These are phyloP conservation scores for Tor tambroides DNA, from an alignment of 2,113 vertebrate genomes.

Conservation along the genomic window DNA sequence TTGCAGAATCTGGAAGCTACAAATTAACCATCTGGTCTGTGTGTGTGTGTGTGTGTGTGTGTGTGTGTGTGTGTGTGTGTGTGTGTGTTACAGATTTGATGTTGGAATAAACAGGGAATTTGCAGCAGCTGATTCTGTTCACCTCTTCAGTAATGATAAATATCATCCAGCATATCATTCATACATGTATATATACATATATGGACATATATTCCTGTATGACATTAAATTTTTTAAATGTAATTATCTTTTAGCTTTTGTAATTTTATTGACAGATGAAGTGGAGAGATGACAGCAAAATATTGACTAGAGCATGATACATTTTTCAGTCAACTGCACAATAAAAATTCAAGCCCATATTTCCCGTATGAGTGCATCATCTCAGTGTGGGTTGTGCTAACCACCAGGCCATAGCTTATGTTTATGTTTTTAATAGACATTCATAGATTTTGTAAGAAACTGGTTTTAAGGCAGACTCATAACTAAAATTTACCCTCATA, in stretches of 20 bases:
- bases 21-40: constrained; percentile 52
- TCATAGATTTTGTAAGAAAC: too few relatives aligned
- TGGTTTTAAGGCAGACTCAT: too few relatives aligned
- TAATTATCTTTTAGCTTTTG: not conserved
- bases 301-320: not conserved
- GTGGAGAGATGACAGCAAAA: not conserved
- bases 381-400: not conserved
- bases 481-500: too few relatives aligned
- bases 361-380: not conserved
- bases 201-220: not conserved
- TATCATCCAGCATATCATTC: not conserved
- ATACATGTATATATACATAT: too few relatives aligned
- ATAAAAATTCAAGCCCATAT: too few relatives aligned
- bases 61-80: constrained; percentile 9
- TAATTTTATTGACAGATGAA: not conserved
- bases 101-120: constrained; percentile 14
- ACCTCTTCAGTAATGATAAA: constrained; percentile 3
- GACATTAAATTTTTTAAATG: not conserved
- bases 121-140: constrained; percentile 17
- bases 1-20: constrained; percentile 74
- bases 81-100: not conserved
- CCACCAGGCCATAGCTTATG: too few relatives aligned
- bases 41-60: constrained; percentile 12
- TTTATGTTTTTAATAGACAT: too few relatives aligned
- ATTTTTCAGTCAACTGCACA: too few relatives aligned